A percentile compares a stretch with the other conserved stretches of the same genome.
Conservation (phyloP, 2,888 invertebrate genomes). For the Volucella zonaria region DNA sequence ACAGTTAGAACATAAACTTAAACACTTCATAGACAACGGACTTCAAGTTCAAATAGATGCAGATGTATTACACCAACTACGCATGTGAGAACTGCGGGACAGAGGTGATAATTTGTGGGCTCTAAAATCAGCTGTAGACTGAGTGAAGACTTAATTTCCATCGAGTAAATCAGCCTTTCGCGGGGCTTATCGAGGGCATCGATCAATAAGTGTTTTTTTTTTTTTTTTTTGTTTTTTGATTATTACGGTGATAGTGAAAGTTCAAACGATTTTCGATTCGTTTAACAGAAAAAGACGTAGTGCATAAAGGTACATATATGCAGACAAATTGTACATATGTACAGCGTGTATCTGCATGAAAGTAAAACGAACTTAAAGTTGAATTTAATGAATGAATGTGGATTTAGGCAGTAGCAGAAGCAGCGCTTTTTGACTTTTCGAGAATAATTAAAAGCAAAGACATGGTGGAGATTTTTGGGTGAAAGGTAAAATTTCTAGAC, state of each 20-base stretch:
- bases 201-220: constrained; percentile 53
- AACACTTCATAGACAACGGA: neutral
- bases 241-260: constrained; percentile 73
- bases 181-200: constrained; percentile 30
- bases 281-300: constrained; percentile 47
- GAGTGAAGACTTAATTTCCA: constrained; percentile 10
- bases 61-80: too few relatives aligned
- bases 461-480: constrained; percentile 25
- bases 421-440: constrained; percentile 6
- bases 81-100: neutral
- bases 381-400: constrained; percentile 66
- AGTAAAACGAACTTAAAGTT: constrained; percentile 56
- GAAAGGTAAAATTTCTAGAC: constrained; percentile 53
- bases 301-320: neutral
- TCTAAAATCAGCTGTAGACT: constrained; percentile 4
- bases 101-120: constrained; percentile 11
- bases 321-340: too few relatives aligned
- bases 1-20: constrained; percentile 33
- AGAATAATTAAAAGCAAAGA: constrained; percentile 57
- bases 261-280: constrained; percentile 46
- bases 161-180: constrained; percentile 14
- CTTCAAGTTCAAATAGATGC: too few relatives aligned
- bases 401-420: constrained; percentile 28
- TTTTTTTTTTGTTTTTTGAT: neutral
- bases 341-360: constrained; percentile 47